These are phyloP conservation scores for Standfussiana lucernea DNA, from an alignment of 2,888 invertebrate genomes.

Conservation along the genomic window DNA sequence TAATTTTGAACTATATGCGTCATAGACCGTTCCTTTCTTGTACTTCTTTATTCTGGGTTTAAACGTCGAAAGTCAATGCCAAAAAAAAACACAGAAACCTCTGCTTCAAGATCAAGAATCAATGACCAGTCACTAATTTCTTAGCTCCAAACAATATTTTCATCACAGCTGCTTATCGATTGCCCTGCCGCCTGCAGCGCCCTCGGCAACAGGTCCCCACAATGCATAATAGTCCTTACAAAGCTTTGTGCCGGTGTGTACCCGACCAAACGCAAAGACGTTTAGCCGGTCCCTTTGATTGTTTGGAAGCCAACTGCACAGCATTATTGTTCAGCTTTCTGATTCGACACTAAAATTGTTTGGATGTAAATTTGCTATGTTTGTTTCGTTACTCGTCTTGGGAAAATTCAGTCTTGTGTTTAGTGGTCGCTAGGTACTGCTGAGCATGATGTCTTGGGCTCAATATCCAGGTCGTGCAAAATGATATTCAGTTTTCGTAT, in stretches of 20 bases:
- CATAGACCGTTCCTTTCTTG: background rate
- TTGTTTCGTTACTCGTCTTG: background rate
- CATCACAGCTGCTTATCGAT: background rate
- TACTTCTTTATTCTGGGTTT: background rate
- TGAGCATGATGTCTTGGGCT: background rate
- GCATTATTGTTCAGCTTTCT: conserved; percentile 36
- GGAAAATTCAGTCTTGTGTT: background rate
- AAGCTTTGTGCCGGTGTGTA: conserved; percentile 36
- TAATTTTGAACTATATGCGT: too few species aligned
- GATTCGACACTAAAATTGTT: conserved; percentile 19
- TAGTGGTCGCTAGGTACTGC: background rate
- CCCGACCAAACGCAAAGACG: conserved; percentile 45
- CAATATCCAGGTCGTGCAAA: background rate
- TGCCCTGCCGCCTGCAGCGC: conserved; percentile 10
- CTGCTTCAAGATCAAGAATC: background rate
- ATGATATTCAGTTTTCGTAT: background rate
- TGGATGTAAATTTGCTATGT: background rate
- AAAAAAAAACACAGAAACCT: background rate
- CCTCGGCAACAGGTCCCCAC: conserved; percentile 31
- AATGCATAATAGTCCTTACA: conserved; percentile 45
- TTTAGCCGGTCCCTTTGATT: conserved; percentile 56
- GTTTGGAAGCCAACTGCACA: conserved; percentile 46
- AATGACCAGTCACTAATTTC: background rate
- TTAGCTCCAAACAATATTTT: background rate
- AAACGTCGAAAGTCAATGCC: background rate